Evolutionary conservation across 2,113 vertebrate genomes (phyloP).

Genomic region (Panthera uncia): DNA sequence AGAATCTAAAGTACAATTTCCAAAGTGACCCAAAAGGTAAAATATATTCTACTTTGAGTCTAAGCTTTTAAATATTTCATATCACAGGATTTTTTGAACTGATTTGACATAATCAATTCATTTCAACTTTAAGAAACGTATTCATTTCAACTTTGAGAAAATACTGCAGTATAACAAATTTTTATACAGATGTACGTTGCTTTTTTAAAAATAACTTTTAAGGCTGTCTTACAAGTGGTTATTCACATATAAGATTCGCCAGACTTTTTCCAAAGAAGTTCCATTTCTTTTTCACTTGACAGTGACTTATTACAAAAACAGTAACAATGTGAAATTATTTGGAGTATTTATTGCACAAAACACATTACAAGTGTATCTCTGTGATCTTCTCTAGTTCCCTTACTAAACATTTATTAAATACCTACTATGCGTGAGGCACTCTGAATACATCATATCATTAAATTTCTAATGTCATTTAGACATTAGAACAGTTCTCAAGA

Average conservation of each 20-base stretch:
- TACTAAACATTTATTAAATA: constrained; percentile 30
- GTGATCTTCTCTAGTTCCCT: background rate
- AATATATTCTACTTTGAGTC: constrained; percentile 28
- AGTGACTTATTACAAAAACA: constrained; percentile 29
- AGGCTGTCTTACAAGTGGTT: constrained; percentile 40
- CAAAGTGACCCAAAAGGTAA: constrained; percentile 26
- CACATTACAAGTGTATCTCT: constrained; percentile 16
- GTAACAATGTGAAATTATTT: background rate
- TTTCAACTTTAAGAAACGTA: constrained; percentile 44
- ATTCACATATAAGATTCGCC: constrained; percentile 37
- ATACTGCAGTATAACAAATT: constrained; percentile 30
- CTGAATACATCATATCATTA: background rate
- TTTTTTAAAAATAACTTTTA: constrained; percentile 48
- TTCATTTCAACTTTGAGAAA: constrained; percentile 56
- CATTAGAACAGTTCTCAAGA: constrained; percentile 6
- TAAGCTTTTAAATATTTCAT: constrained; percentile 51
- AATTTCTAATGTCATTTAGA: background rate
- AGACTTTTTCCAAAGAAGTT: constrained; percentile 27
- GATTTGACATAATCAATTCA: constrained; percentile 26
- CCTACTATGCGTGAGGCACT: background rate
- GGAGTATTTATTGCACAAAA: constrained; percentile 40
- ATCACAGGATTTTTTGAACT: background rate
- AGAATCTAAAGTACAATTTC: constrained; percentile 8
- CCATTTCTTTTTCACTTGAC: constrained; percentile 32
- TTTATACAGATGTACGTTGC: background rate